Evolutionary conservation across 2,888 invertebrate species (phyloP), one percentile per base, ranked within the genome.

Genomic region (Drosophila prostipennis): DNA sequence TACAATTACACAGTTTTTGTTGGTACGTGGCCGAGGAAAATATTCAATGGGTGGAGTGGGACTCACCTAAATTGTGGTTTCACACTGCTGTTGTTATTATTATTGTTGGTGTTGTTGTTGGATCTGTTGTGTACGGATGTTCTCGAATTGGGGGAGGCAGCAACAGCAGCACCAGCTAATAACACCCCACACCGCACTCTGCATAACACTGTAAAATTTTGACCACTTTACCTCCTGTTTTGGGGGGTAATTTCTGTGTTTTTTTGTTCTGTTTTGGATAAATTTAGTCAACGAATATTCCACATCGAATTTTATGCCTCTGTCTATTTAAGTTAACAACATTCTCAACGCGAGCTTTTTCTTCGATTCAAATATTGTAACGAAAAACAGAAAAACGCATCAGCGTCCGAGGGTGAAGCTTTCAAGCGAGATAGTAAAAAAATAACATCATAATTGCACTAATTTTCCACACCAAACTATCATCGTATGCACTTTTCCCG

Each of bases 11-110:
- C 68, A 80, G 78, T 79, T 79, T 70, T 43, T 71, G 23, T 46
- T 71, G 52, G 70, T 61, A 71, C 70, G 61, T 61, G 70, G 70
- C 61, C 61, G 29, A 52, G 34, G 34, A 53, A 59, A 54, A 34
- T 55, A 37, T 46, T 14, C 19, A 45, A 45, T 14, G 60, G 36
- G 42, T 52, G 23, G 37, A 19, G n/a, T 2, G 10, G 32, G 11
- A 81, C 81, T 81, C 80, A 81, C 80, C 80, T 79, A 79, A 75
- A 77, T 53, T 65, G 49, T 51, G 59, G 56, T 52, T 64, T 68
- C 39, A 63, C 67, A 46, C 57, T 40, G 23, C 40, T 40, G 46
- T 29, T 45, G 43, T 43, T 68, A 59, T 42, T 19, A 10, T 42
- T 53, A 56, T 57, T 63, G 40, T 58, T 68, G 53, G 46, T 19